Conservation (phyloP, 2,113 vertebrate species). For the Dromiciops gliroides region DNA sequence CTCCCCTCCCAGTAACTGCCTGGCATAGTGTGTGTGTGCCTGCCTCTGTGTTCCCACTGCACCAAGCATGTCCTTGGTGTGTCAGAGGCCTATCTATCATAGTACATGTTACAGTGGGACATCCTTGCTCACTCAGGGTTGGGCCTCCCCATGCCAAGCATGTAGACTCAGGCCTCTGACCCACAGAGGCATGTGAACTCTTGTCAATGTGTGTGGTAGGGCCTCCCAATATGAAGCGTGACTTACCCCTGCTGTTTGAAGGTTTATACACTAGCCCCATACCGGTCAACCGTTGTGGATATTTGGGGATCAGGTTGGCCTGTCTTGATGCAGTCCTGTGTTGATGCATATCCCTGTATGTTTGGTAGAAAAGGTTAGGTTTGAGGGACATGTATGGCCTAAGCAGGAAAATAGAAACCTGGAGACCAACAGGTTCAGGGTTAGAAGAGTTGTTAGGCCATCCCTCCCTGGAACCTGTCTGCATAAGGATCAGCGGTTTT, state of each 20-base stretch:
- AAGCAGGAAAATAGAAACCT: background rate
- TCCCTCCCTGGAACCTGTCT: background rate
- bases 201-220: background rate
- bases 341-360: background rate
- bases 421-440: background rate
- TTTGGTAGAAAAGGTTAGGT: background rate
- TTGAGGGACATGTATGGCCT: background rate
- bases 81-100: background rate
- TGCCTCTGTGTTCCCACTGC: background rate
- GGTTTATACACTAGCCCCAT: background rate
- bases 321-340: background rate
- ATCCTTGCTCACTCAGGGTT: background rate
- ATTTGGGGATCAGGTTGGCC: background rate
- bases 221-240: background rate
- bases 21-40: background rate
- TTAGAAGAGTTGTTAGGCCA: background rate
- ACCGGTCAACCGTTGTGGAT: background rate
- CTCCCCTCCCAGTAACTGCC: background rate
- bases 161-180: background rate
- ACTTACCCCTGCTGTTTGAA: background rate
- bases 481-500: background rate
- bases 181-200: background rate
- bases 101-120: background rate
- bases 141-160: background rate
- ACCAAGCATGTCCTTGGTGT: background rate